Evolutionary conservation across 2,113 vertebrate species (phyloP).

Genomic region (Nothocercus nigrocapillus): DNA sequence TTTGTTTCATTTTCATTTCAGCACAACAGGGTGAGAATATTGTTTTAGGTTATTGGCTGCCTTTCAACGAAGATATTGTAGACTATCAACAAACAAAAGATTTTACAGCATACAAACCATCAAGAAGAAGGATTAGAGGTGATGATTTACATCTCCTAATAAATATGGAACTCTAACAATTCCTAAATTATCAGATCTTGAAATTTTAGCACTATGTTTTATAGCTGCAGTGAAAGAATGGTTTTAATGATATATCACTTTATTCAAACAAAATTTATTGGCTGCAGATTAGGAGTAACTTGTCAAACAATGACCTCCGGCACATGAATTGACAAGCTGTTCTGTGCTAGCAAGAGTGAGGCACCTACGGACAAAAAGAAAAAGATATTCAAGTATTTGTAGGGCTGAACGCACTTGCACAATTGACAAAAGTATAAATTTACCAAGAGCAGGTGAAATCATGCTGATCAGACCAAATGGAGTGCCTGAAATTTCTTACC

Average conservation of each 20-base stretch:
- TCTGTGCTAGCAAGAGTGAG: neutral
- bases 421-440: neutral
- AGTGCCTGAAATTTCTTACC: neutral
- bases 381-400: neutral
- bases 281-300: neutral
- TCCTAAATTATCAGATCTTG: neutral
- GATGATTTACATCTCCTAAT: neutral
- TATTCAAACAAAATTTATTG: neutral
- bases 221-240: neutral
- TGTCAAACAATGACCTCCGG: neutral
- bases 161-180: neutral
- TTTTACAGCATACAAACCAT: neutral
- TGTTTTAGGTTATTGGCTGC: neutral
- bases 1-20: neutral
- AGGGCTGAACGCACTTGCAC: neutral
- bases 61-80: neutral
- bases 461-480: neutral
- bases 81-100: neutral
- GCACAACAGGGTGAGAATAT: neutral
- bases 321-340: neutral
- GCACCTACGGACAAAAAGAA: neutral
- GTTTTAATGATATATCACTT: neutral
- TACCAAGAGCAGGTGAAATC: neutral
- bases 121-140: neutral
- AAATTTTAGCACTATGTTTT: neutral